A percentile compares a stretch with the other conserved stretches of the same genome.
Conservation (phyloP, 2,888 invertebrate species). For the Thymelicus lineola region DNA sequence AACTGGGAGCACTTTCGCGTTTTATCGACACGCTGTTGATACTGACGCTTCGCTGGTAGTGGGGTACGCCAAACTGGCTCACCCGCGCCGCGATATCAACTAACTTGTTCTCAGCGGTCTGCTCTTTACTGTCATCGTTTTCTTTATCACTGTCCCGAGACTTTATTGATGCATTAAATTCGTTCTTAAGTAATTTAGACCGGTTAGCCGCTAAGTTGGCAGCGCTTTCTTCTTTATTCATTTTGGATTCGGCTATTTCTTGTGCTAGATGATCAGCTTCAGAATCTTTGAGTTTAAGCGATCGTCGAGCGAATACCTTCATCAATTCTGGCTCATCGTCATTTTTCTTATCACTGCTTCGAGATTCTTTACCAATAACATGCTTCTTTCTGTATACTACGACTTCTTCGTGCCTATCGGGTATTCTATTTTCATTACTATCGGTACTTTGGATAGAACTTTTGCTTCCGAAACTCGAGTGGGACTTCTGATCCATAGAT, state of each 20-base stretch:
- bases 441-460: conserved; percentile 79
- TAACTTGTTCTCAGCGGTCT: conserved; percentile 68
- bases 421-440: conserved; percentile 71
- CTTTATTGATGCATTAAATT: conserved; percentile 82
- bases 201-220: conserved; percentile 55
- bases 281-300: conserved; percentile 91
- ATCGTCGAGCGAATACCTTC: conserved; percentile 92
- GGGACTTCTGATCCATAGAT: conserved; percentile 77
- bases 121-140: conserved; percentile 81
- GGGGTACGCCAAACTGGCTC: conserved; percentile 74
- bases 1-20: conserved; percentile 74
- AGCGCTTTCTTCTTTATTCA: conserved; percentile 60
- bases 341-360: conserved; percentile 70
- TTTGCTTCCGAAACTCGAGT: conserved; percentile 80
- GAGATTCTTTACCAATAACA: conserved; percentile 69
- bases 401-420: conserved; percentile 74
- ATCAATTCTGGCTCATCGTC: conserved; percentile 92
- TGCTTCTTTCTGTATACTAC: conserved; percentile 86
- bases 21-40: conserved; percentile 74
- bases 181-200: conserved; percentile 72
- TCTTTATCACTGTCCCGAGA: conserved; percentile 91
- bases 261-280: conserved; percentile 86
- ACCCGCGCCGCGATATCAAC: conserved; percentile 76
- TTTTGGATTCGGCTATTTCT: conserved; percentile 76
- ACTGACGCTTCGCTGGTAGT: conserved; percentile 78